Evolutionary conservation across 2,797 vertebrate species (phyloP).

Genomic region (Sebastes hopkinsi): DNA sequence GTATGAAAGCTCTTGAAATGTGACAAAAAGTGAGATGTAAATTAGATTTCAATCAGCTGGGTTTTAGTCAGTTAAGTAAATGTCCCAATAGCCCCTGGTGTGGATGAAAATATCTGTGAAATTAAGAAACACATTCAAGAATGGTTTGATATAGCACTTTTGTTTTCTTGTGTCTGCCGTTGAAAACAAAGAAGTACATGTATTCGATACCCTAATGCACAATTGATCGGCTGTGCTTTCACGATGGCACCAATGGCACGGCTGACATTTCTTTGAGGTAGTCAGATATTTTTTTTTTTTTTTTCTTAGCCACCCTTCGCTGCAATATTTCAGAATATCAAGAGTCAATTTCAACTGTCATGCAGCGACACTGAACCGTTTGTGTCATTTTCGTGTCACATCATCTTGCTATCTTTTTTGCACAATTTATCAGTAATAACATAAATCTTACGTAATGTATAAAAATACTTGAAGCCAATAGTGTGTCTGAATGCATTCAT

Average conservation of each 20-base stretch:
- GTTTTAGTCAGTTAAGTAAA: conserved; percentile 21
- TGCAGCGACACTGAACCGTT: neutral
- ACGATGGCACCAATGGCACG: neutral
- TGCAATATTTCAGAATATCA: neutral
- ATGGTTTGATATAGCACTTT: conserved; percentile 5
- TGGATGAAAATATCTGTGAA: neutral
- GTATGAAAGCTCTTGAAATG: conserved; percentile 31
- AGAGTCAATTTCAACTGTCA: neutral
- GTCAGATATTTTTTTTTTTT: neutral
- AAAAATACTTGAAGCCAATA: neutral
- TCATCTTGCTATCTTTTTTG: neutral
- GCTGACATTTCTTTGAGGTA: conserved; percentile 19
- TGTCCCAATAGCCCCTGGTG: neutral
- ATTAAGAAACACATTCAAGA: neutral
- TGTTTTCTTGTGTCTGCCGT: neutral
- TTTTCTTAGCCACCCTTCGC: neutral
- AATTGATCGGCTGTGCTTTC: conserved; percentile 17
- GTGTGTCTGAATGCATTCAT: neutral
- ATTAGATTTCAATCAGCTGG: conserved; percentile 28
- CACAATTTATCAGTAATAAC: neutral
- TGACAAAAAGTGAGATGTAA: conserved; percentile 38
- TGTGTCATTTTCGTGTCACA: neutral
- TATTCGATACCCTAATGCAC: neutral
- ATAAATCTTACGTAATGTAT: neutral
- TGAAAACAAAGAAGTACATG: conserved; percentile 27